Evolutionary conservation across 1,140 invertebrate genomes (phyloP).

Genomic region (Danaus melanippus): DNA sequence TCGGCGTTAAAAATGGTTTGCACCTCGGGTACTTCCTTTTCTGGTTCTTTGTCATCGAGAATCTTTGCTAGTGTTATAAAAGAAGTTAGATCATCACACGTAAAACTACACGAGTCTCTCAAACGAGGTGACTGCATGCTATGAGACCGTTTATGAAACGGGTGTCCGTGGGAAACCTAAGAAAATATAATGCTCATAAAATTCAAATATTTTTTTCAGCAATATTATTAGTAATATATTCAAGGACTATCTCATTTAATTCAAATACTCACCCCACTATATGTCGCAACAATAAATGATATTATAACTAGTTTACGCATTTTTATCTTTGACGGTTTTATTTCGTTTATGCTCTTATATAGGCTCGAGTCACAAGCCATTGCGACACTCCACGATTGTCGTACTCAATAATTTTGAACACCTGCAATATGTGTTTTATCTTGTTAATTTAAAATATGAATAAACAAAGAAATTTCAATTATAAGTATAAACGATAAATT

Average conservation of each 20-base stretch:
- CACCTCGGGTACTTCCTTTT: not conserved
- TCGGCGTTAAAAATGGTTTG: slow-evolving; percentile 12
- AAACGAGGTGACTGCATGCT: not conserved
- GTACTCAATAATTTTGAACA: slow-evolving; percentile 1
- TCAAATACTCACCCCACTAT: too few species aligned
- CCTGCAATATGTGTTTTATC: slow-evolving; percentile 8
- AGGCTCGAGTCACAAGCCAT: slow-evolving; percentile 9
- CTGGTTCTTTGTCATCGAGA: slow-evolving; percentile 29
- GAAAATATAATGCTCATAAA: slow-evolving; percentile 1
- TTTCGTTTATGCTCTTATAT: slow-evolving; percentile 11
- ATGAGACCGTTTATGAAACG: too few species aligned
- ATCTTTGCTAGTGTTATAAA: slow-evolving; percentile 29
- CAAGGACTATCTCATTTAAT: too few species aligned
- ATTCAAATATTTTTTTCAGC: not conserved
- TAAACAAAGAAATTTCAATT: too few species aligned
- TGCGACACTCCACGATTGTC: slow-evolving; percentile 6
- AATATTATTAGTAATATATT: too few species aligned
- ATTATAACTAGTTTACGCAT: slow-evolving; percentile 7
- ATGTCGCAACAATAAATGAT: not conserved
- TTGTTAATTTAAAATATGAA: not conserved
- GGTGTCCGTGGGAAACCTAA: slow-evolving; percentile 1
- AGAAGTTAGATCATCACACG: slow-evolving; percentile 29
- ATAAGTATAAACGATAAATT: too few species aligned
- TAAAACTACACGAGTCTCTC: slow-evolving; percentile 13
- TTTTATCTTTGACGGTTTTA: slow-evolving; percentile 9